Percentiles rank a stretch among this genome's conserved stretches.
Evolutionary conservation across 1,140 invertebrate genomes (phyloP).

Genomic region (Heliothis subflexa): DNA sequence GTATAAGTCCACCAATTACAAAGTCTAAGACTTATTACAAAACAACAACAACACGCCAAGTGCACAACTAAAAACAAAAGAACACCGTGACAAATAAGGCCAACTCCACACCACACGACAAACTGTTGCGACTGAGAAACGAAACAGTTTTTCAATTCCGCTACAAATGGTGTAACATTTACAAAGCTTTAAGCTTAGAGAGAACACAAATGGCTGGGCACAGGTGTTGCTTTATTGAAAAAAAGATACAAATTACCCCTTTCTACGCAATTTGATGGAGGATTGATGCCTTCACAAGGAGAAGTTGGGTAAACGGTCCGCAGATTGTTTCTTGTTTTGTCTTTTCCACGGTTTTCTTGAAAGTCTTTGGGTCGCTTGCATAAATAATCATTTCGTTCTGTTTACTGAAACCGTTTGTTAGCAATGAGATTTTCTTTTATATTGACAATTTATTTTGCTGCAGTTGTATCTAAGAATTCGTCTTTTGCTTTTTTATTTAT

Average conservation of each 20-base stretch:
- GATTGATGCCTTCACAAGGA: slow-evolving; percentile 60
- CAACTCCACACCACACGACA: slow-evolving; percentile 50
- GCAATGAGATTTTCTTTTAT: slow-evolving; percentile 30
- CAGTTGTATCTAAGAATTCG: not conserved
- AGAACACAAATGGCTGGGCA: slow-evolving; percentile 71
- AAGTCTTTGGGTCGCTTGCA: slow-evolving; percentile 17
- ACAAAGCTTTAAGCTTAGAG: slow-evolving; percentile 77
- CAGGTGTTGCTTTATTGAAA: slow-evolving; percentile 85
- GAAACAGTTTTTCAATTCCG: slow-evolving; percentile 83
- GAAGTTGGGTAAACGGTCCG: slow-evolving; percentile 40
- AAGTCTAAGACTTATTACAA: slow-evolving; percentile 6
- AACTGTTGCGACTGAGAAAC: slow-evolving; percentile 67
- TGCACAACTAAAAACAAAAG: slow-evolving; percentile 28
- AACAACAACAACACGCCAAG: slow-evolving; percentile 19
- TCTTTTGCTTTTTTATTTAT: not conserved
- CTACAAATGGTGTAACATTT: slow-evolving; percentile 83
- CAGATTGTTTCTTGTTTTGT: slow-evolving; percentile 46
- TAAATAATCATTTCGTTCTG: slow-evolving; percentile 24
- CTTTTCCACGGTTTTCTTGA: slow-evolving; percentile 14
- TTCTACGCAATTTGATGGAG: slow-evolving; percentile 64
- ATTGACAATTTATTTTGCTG: slow-evolving; percentile 1
- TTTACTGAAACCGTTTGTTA: slow-evolving; percentile 17
- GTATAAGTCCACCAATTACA: slow-evolving; percentile 11
- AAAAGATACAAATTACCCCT: slow-evolving; percentile 81
- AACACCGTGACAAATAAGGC: slow-evolving; percentile 53